phyloP scores from a whole-genome alignment of 2,797 vertebrate species.

The Xenentodon cancila region DNA sequence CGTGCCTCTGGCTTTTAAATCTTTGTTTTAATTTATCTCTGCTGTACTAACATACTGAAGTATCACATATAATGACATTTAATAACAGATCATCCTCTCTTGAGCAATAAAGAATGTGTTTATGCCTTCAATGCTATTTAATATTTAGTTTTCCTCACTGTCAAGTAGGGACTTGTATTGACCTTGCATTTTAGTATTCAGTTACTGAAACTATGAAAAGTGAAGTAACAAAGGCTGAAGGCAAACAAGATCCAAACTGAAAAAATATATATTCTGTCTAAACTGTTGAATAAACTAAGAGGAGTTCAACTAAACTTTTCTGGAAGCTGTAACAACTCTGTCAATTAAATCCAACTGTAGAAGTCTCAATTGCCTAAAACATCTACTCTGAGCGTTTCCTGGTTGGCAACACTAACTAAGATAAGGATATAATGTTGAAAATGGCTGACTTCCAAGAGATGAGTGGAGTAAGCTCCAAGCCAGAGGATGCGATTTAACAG shows the following conservation, averaged over 20 bases:
- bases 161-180: conserved; percentile 19
- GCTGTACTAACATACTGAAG: no score
- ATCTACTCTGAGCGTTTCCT: conserved; percentile 48
- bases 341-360: conserved; percentile 28
- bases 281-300: conserved; percentile 20
- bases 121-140: no score
- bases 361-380: conserved; percentile 48
- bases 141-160: conserved; percentile 12
- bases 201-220: conserved; percentile 26
- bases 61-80: no score
- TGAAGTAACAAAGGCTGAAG: conserved; percentile 27
- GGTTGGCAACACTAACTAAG: conserved; percentile 60
- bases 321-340: conserved; percentile 8
- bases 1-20: no score
- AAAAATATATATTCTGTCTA: conserved; percentile 10
- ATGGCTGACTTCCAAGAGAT: conserved; percentile 67
- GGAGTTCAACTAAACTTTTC: conserved; percentile 27
- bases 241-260: conserved; percentile 3
- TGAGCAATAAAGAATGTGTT: no score
- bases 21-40: no score
- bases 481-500: conserved; percentile 69
- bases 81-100: no score
- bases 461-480: conserved; percentile 61
- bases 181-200: conserved; percentile 31
- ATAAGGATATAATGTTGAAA: conserved; percentile 65